A percentile compares a stretch with the other conserved stretches of the same genome.
These are phyloP conservation scores for Trichogramma evanescens DNA, from an alignment of 2,888 invertebrate species.

Conservation along the genomic window DNA sequence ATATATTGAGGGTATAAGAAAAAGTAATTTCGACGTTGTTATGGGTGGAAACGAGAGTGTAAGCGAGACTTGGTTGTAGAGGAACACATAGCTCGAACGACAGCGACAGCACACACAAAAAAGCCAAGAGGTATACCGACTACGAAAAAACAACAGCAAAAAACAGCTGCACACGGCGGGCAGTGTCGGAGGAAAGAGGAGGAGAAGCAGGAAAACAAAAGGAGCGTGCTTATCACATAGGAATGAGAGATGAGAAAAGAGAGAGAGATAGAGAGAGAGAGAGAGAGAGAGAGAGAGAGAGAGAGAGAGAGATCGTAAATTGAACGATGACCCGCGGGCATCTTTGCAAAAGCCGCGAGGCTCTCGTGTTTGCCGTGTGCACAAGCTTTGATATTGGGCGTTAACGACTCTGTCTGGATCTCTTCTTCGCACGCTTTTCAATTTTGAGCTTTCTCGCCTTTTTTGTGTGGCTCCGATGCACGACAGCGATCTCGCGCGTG, in stretches of 20 bases:
- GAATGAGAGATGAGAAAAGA: slow-evolving; percentile 1
- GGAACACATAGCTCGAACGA: neutral
- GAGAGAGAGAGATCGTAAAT: slow-evolving; percentile 26
- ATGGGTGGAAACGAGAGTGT: slow-evolving; percentile 10
- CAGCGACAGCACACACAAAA: neutral
- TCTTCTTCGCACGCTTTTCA: no score
- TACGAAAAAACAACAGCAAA: neutral
- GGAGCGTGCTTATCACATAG: neutral
- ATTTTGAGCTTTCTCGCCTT: neutral
- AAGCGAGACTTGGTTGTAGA: slow-evolving; percentile 6
- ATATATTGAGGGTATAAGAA: neutral
- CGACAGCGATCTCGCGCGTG: neutral
- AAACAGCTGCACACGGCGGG: neutral
- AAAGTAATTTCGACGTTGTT: slow-evolving; percentile 18
- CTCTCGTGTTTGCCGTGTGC: neutral
- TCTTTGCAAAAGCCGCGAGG: slow-evolving; percentile 21
- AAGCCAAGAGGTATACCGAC: neutral
- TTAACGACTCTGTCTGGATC: neutral
- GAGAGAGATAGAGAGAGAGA: neutral
- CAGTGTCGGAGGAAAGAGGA: neutral
- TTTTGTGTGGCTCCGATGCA: neutral
- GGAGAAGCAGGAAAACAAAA: neutral
- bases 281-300: slow-evolving; percentile 5
- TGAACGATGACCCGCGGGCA: slow-evolving; percentile 33
- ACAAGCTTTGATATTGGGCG: slow-evolving; percentile 8